These are phyloP conservation scores for Labia minor DNA, from an alignment of 2,888 invertebrate genomes.

Conservation along the genomic window DNA sequence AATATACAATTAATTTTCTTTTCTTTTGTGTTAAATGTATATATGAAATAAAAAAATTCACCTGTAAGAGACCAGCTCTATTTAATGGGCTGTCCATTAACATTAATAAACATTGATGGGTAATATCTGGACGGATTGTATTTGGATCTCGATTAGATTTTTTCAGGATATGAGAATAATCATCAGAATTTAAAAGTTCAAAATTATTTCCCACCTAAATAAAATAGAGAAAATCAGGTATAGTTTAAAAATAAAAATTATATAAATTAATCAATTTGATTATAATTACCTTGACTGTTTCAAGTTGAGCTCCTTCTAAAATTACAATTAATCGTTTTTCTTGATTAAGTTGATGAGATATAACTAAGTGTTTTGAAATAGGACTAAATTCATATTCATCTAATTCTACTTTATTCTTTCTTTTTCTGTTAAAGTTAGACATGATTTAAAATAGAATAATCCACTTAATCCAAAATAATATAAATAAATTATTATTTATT, in stretches of 20 bases:
- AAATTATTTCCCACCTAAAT: conserved; percentile 73
- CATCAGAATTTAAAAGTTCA: conserved; percentile 88
- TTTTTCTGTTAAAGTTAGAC: conserved; percentile 39
- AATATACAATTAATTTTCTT: too few relatives aligned
- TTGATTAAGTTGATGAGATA: conserved; percentile 66
- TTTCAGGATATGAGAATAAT: conserved; percentile 71
- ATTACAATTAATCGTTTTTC: conserved; percentile 87
- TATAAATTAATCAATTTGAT: conserved; percentile 13
- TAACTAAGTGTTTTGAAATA: conserved; percentile 61
- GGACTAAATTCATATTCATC: conserved; percentile 71
- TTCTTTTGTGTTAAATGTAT: too few relatives aligned
- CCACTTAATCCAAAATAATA: conserved; percentile 9
- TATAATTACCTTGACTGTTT: conserved; percentile 77
- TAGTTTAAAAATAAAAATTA: conserved; percentile 14
- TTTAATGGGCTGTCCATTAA: conserved; percentile 95
- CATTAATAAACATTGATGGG: conserved; percentile 96
- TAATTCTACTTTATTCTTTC: conserved; percentile 43
- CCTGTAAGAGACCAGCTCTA: conserved; percentile 86
- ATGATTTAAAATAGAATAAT: neutral
- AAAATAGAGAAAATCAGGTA: conserved; percentile 21
- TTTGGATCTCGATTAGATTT: conserved; percentile 80
- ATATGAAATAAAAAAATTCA: conserved; percentile 28
- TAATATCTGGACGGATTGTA: conserved; percentile 88
- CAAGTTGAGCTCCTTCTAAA: conserved; percentile 86
- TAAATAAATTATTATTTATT: conserved; percentile 9